Base-by-base conservation (phyloP, 37 sponge, comb jelly and placozoan species). In the Halisarca cf. caerulea region DNA sequence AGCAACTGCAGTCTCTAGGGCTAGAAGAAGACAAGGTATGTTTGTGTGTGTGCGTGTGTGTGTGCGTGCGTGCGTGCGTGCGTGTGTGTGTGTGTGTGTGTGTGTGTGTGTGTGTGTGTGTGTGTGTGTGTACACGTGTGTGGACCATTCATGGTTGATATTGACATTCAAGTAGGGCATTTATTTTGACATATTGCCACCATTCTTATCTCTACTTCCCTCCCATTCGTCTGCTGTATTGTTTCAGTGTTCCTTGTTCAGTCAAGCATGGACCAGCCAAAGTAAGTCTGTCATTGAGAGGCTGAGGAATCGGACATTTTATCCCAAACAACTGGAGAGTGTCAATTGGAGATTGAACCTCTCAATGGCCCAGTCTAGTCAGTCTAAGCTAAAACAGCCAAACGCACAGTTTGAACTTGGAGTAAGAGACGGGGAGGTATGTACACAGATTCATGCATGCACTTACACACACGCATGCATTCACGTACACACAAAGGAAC, bases 331-430 rank as follows among this genome's bases (percentile, higher is more conserved):
- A 90, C 62, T 96, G 85, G 95, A 94, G 18, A 89, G 89, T 37
- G 78, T 91, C 72, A 92, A 94, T 75, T 96, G 97, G 97, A 75
- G 92, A 64, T 71, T 94, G 59, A 92, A 89, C 78, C 71, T 96
- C 6, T 88, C 92, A 35, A 88, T 96, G 86, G 94, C 92, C 7
- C 92, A 94, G 58, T 72, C 91, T 0, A 83, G 78, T 39, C 79
- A 87, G 23, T 68, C 88, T 3, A 91, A 87, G 78, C 62, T 92
- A 89, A 96, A 96, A 83, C 62, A 64, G 28, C 97, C 97, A 5
- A 96, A 94, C 55, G 97, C 97, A 20, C 47, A 89, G n/a, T 90
- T 95, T 78, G 93, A 95, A 59, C 85, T 92, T 24, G 30, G 41
- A 23, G 30, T 45, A 20, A 84, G 25, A 18, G 39, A n/a, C 23